Percentiles rank a stretch among this genome's conserved stretches.
These are phyloP conservation scores for Ranitomeya variabilis DNA, from an alignment of 2,113 vertebrate species.

Conservation along the genomic window DNA sequence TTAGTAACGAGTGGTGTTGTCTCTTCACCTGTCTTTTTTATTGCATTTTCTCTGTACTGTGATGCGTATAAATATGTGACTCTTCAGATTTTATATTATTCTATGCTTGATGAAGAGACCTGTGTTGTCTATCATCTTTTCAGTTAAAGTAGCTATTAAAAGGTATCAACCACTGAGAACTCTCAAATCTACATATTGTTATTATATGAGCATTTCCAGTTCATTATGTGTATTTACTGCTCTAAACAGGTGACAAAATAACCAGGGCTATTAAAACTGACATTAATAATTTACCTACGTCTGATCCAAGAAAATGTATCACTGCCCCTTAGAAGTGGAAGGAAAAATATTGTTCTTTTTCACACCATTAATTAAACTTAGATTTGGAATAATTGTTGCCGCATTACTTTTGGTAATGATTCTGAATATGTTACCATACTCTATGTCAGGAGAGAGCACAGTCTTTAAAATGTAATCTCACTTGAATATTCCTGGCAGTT, in stretches of 20 bases:
- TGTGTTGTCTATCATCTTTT: too few relatives aligned
- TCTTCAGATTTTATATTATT: too few relatives aligned
- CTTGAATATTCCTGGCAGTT: conserved; percentile 11
- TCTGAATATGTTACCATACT: neutral
- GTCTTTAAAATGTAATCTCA: conserved; percentile 7
- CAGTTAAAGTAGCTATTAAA: too few relatives aligned
- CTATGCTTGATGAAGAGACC: too few relatives aligned
- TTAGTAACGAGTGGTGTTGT: too few relatives aligned
- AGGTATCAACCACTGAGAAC: too few relatives aligned
- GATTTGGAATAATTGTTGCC: conserved; percentile 8
- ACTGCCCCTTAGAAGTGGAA: conserved; percentile 10
- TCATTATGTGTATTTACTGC: neutral
- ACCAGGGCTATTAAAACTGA: neutral
- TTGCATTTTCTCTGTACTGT: too few relatives aligned
- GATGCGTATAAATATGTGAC: too few relatives aligned
- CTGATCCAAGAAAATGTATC: conserved; percentile 15
- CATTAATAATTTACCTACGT: conserved; percentile 23
- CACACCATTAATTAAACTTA: conserved; percentile 34
- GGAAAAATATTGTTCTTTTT: conserved; percentile 32
- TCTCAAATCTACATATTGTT: too few relatives aligned
- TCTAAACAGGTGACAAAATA: conserved; percentile 13
- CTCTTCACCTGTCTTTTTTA: too few relatives aligned
- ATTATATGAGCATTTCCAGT: neutral
- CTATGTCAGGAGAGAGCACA: conserved; percentile 1
- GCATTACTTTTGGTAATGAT: conserved; percentile 22